Base-by-base conservation (phyloP, 2,113 vertebrate species). In the Plectropomus leopardus region DNA sequence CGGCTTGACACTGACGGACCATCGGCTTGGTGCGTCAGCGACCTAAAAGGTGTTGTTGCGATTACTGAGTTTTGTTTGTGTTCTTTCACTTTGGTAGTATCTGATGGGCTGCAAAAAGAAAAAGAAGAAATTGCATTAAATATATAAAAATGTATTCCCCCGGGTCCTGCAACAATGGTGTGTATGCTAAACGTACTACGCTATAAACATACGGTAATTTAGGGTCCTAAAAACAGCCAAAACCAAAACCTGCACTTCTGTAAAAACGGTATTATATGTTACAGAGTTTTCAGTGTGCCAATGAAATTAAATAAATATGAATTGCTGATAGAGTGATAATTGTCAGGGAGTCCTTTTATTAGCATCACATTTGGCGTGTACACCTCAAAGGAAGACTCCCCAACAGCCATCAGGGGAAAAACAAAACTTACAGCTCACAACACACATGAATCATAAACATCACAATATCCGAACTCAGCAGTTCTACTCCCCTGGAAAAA, bases 371-470 rank as follows among this genome's bases (percentile, higher is more conserved):
- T 65, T 74, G 3, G 36, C 60, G 78, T 60, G 84, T 86, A 86
- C 79, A 72, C 70, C 86, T 76, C 48, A 87, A 92, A 87, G 87
- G 81, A 91, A 81, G 78, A 80, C 79, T 75, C 59, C 86, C 61
- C 61, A 89, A 83, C 68, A 91, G 75, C 82, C 85, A 83, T 79
- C 47, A 50, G 90, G 78, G 83, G 82, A 88, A 68, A 93, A 92
- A 94, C 86, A 93, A 94, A 95, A 90, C 86, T 86, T 85, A 72
- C 68, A 88, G 78, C 76, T 80, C 80, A 92, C 90, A 95, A 95
- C 89, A 82, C 89, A 86, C 88, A 96, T 96, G 94, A 97, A 95
- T 96, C 96, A 96, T 32, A 85, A 78, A 86, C 92, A 89, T 96
- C 90, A 87, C 72, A 92, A 94, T 93, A 93, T 93, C 88, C 86